Conservation (phyloP, 1,140 invertebrate genomes). For the Drosophila auraria region DNA sequence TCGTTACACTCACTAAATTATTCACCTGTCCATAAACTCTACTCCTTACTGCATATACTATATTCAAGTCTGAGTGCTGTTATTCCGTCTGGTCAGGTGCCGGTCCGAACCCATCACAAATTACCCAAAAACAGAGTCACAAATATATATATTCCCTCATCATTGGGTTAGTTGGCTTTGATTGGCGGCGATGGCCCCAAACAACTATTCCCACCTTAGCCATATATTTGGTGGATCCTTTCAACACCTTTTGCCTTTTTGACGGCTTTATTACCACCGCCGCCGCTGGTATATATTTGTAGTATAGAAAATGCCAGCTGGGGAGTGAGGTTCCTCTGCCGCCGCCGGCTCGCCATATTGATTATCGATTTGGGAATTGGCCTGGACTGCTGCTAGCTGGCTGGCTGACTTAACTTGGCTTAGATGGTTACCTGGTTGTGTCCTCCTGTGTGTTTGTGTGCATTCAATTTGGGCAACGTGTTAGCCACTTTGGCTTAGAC, state of each 20-base stretch:
- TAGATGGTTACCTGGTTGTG: constrained; percentile 21
- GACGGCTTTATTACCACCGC: constrained; percentile 70
- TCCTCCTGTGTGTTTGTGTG: constrained; percentile 27
- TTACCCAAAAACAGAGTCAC: constrained; percentile 42
- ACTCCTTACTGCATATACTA: not conserved
- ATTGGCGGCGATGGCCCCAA: constrained; percentile 48
- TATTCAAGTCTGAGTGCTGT: constrained; percentile 25
- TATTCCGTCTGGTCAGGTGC: constrained; percentile 56
- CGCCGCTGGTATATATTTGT: no score
- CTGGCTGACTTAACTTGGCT: constrained; percentile 32
- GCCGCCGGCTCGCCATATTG: constrained; percentile 80
- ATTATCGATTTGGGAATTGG: constrained; percentile 84
- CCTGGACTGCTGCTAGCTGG: constrained; percentile 39
- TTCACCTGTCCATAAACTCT: constrained; percentile 54
- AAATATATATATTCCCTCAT: constrained; percentile 49
- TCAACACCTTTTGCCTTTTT: constrained; percentile 74
- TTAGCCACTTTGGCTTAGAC: constrained; percentile 78
- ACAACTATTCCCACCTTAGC: constrained; percentile 28
- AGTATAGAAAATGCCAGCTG: not conserved
- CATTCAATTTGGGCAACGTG: constrained; percentile 80
- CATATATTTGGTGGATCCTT: constrained; percentile 73
- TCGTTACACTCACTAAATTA: constrained; percentile 65
- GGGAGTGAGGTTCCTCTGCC: constrained; percentile 40
- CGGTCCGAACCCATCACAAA: constrained; percentile 28
- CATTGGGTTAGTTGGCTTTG: constrained; percentile 64